phyloP scores from a whole-genome alignment of 2,797 vertebrate genomes.

The Phataginus tricuspis region DNA sequence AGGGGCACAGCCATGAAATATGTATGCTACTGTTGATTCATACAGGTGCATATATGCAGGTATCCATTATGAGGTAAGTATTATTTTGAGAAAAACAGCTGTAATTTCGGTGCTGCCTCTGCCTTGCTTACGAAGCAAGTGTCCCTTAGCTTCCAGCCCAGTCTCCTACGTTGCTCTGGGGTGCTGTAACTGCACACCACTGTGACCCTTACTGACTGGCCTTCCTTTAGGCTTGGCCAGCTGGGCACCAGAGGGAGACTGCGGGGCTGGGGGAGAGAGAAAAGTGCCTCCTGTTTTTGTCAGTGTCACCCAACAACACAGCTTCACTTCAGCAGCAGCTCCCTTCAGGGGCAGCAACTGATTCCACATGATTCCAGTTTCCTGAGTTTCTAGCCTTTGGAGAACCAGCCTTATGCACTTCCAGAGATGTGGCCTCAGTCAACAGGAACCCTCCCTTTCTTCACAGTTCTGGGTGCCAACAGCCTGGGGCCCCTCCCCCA shows the following conservation, averaged over 20 bases:
- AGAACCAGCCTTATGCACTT: not conserved
- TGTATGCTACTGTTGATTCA: not conserved
- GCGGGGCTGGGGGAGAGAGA: not conserved
- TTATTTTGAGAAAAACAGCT: not conserved
- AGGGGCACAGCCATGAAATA: not conserved
- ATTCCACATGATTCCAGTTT: not conserved
- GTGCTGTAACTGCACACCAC: not conserved
- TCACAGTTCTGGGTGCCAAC: too few relatives aligned
- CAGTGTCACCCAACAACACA: not conserved
- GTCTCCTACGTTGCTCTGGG: not conserved
- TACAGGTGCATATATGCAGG: not conserved
- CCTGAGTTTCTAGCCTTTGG: not conserved
- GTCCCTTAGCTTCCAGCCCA: not conserved
- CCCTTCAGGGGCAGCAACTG: not conserved
- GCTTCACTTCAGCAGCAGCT: not conserved
- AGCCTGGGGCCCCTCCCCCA: not conserved
- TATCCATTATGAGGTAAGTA: not conserved
- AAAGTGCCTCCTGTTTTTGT: not conserved
- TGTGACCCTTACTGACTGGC: too few relatives aligned
- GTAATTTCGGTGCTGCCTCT: not conserved
- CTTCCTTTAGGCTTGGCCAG: not conserved
- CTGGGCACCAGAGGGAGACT: not conserved
- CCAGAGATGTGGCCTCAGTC: not conserved
- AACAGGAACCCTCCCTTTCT: not conserved
- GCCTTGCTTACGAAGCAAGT: not conserved